Percentiles rank a stretch among this genome's conserved stretches.
phyloP scores from a whole-genome alignment of 2,888 invertebrate genomes.

The Phortica magna region DNA sequence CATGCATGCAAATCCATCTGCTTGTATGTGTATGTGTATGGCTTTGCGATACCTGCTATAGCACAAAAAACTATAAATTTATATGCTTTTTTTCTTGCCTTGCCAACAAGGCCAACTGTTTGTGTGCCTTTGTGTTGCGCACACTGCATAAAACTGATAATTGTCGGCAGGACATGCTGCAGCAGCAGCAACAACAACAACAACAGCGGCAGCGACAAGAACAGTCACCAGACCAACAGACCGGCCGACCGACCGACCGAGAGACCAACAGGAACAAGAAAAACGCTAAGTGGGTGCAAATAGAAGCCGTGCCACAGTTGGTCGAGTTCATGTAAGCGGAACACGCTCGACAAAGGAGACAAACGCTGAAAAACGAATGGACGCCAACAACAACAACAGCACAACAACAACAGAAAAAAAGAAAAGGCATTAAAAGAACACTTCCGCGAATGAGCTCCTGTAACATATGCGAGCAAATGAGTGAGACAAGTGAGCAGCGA shows the following conservation, averaged over 20 bases:
- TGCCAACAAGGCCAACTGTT: not conserved
- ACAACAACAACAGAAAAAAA: slow-evolving; percentile 2
- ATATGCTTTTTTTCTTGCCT: not conserved
- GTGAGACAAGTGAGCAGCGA: not conserved
- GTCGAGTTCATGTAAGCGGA: slow-evolving; percentile 32
- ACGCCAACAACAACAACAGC: not conserved
- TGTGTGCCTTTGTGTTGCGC: not conserved
- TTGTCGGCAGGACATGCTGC: slow-evolving; percentile 8
- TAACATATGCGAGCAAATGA: slow-evolving; percentile 25
- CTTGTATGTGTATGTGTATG: not conserved
- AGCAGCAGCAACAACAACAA: not conserved
- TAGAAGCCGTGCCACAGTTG: slow-evolving; percentile 34
- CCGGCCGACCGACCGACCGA: not conserved
- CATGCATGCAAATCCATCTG: not conserved
- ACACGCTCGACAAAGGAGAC: not conserved
- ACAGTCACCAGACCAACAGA: not conserved
- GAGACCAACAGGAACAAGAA: not conserved
- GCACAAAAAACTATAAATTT: not conserved
- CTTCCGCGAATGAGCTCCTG: slow-evolving; percentile 31
- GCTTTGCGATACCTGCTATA: slow-evolving; percentile 6
- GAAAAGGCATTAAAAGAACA: slow-evolving; percentile 21
- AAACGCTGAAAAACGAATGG: not conserved
- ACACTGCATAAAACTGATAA: not conserved
- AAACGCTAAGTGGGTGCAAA: slow-evolving; percentile 37
- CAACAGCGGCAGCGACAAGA: not conserved